phyloP scores from a whole-genome alignment of 2,888 invertebrate species.

The Euphydryas editha region DNA sequence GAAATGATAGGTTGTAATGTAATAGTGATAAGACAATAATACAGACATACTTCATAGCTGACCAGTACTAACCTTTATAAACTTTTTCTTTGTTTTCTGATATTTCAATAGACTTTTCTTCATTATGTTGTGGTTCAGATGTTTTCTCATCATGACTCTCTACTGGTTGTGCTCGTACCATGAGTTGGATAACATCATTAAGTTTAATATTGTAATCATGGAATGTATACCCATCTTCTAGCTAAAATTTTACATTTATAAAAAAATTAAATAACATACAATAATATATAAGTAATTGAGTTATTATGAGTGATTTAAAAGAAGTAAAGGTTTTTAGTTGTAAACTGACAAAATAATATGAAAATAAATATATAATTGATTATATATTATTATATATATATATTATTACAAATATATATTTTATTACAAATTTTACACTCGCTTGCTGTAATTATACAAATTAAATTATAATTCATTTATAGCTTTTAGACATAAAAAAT shows the following conservation, averaged over 20 bases:
- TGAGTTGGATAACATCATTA: slow-evolving; percentile 42
- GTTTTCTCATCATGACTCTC: slow-evolving; percentile 33
- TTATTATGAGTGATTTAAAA: background rate
- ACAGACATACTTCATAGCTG: too few species aligned
- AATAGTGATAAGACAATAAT: too few species aligned
- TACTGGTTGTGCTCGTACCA: slow-evolving; percentile 25
- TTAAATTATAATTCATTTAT: too few species aligned
- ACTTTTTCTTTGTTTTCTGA: slow-evolving; percentile 19
- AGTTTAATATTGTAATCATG: slow-evolving; percentile 86
- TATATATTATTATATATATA: too few species aligned
- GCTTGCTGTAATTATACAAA: too few species aligned
- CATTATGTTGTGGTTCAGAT: slow-evolving; percentile 41
- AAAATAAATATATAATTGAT: too few species aligned
- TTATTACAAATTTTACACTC: too few species aligned
- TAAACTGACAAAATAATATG: too few species aligned
- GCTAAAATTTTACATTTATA: slow-evolving; percentile 64
- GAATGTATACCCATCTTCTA: slow-evolving; percentile 88
- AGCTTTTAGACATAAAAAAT: too few species aligned
- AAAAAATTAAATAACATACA: slow-evolving; percentile 12
- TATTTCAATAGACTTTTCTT: slow-evolving; percentile 48
- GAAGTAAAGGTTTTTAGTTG: too few species aligned
- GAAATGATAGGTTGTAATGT: too few species aligned
- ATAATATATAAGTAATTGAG: background rate
- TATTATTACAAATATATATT: too few species aligned
- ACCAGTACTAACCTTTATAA: slow-evolving; percentile 31